Conservation (phyloP, 1,140 invertebrate species). For the Prorops nasuta region DNA sequence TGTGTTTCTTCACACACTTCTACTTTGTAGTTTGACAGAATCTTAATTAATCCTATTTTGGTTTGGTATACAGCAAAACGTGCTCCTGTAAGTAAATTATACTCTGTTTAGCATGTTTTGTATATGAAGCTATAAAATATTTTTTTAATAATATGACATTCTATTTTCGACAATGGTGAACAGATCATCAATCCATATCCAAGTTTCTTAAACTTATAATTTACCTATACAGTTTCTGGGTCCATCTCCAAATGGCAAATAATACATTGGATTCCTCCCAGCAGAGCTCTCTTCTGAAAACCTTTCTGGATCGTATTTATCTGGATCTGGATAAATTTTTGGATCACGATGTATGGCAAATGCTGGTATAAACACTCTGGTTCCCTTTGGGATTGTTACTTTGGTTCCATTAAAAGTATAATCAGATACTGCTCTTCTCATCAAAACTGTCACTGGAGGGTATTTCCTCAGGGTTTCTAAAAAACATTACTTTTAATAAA, state of each 20-base stretch:
- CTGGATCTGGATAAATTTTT: conserved; percentile 39
- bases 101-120: not conserved
- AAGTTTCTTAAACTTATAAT: not conserved
- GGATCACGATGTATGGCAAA: conserved; percentile 44
- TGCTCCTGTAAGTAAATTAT: conserved; percentile 23
- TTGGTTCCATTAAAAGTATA: conserved; percentile 38
- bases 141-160: conserved; percentile 18
- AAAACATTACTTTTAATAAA: conserved; percentile 4
- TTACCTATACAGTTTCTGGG: conserved; percentile 54
- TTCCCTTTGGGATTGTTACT: conserved; percentile 20
- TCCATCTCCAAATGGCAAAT: conserved; percentile 55
- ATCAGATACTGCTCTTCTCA: conserved; percentile 29
- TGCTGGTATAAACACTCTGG: conserved; percentile 31
- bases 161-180: too few relatives aligned
- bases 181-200: too few relatives aligned
- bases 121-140: not conserved
- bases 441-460: conserved; percentile 43
- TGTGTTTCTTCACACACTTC: conserved; percentile 35
- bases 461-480: conserved; percentile 53
- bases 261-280: conserved; percentile 43
- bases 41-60: conserved; percentile 37
- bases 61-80: conserved; percentile 35
- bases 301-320: conserved; percentile 48
- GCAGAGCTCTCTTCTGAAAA: conserved; percentile 33
- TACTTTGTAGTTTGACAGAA: conserved; percentile 24